Conservation (phyloP, 2,797 vertebrate species). For the Buphagus erythrorhynchus region DNA sequence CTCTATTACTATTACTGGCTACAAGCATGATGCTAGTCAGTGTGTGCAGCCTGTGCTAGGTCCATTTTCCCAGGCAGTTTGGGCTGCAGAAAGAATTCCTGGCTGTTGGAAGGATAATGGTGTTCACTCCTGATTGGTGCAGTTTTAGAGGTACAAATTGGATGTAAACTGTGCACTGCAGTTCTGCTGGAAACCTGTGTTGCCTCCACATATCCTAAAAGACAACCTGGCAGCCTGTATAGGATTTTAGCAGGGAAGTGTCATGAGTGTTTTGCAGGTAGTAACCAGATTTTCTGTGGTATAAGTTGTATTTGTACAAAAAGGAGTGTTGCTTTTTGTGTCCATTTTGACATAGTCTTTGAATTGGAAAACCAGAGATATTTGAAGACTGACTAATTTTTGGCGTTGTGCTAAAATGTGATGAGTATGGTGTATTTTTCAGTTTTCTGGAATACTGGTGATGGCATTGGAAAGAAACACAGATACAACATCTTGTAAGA, state of each 20-base stretch:
- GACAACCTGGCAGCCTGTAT: accelerated
- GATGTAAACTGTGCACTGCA: neutral
- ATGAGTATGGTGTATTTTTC: neutral
- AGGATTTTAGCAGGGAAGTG: accelerated
- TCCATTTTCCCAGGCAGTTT: accelerated
- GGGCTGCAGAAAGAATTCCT: neutral
- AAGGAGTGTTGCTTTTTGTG: neutral
- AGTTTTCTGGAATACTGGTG: neutral
- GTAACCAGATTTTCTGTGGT: neutral
- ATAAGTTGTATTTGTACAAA: neutral
- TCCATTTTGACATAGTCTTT: neutral
- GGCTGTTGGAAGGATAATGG: accelerated
- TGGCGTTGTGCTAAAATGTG: neutral
- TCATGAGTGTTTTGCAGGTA: neutral
- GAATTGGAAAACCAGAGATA: neutral
- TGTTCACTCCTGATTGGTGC: neutral
- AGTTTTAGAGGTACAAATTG: neutral
- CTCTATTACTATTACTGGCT: neutral
- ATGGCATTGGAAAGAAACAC: neutral
- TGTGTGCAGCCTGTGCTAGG: neutral
- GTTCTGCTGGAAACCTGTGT: neutral
- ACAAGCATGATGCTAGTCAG: neutral
- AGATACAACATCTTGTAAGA: neutral
- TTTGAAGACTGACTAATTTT: neutral
- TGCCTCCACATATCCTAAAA: neutral